Evolutionary conservation across 1,140 invertebrate species (phyloP).

Genomic region (Sinella curviseta): DNA sequence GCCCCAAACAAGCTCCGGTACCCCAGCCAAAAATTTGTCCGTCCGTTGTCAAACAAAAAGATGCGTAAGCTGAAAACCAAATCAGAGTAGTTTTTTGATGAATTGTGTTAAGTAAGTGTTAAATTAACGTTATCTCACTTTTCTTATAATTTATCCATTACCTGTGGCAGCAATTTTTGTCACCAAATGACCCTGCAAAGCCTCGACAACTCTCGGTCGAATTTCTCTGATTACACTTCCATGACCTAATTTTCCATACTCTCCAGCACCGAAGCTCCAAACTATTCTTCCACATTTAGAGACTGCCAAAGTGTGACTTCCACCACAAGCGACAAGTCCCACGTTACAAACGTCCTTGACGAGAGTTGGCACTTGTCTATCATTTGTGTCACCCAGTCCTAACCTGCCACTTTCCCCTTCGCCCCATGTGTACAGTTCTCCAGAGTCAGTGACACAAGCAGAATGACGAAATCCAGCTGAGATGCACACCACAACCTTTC

Average conservation of each 20-base stretch:
- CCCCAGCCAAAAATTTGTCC: conserved; percentile 66
- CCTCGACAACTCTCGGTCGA: conserved; percentile 65
- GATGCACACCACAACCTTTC: conserved; percentile 60
- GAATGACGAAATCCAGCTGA: conserved; percentile 67
- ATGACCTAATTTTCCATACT: not conserved
- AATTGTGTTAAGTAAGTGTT: conserved; percentile 63
- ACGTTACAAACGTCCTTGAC: conserved; percentile 63
- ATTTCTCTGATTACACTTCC: conserved; percentile 56
- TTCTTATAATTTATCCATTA: not conserved
- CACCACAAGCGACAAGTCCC: conserved; percentile 64
- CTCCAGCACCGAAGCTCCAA: conserved; percentile 55
- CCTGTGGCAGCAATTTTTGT: conserved; percentile 62
- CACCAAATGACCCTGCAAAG: conserved; percentile 63
- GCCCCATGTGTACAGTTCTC: conserved; percentile 63
- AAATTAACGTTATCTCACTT: no score
- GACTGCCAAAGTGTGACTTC: conserved; percentile 64
- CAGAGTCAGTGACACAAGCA: conserved; percentile 62
- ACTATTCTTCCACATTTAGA: conserved; percentile 65
- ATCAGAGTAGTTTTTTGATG: conserved; percentile 51
- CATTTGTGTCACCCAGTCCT: conserved; percentile 62
- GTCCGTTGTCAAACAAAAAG: conserved; percentile 40
- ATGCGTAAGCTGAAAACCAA: conserved; percentile 33
- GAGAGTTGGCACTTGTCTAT: conserved; percentile 61
- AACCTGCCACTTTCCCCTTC: not conserved
- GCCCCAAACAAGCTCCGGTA: conserved; percentile 62